These are phyloP conservation scores for Caenorhabditis auriculariae DNA, from an alignment of 2,888 invertebrate species.

Conservation along the genomic window DNA sequence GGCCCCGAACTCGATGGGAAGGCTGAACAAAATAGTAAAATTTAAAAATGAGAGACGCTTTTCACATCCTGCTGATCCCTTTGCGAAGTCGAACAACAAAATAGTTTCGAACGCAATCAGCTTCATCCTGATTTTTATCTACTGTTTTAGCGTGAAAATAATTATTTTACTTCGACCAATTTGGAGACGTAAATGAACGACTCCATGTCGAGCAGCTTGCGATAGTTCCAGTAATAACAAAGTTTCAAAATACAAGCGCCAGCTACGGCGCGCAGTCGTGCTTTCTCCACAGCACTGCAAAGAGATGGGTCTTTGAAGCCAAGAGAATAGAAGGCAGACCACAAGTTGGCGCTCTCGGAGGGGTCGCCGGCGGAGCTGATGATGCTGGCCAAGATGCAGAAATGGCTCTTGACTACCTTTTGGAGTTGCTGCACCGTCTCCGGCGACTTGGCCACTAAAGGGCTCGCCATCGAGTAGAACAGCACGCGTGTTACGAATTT, in stretches of 20 bases:
- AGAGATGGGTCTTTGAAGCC: neutral
- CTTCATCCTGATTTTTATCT: neutral
- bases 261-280: constrained; percentile 15
- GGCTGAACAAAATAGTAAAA: neutral
- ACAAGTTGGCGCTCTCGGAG: no score
- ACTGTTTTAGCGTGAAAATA: neutral
- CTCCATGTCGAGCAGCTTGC: constrained; percentile 8
- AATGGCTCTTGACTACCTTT: no score
- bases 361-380: constrained; percentile 18
- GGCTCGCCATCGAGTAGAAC: no score
- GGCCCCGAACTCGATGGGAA: constrained; percentile 26
- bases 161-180: constrained; percentile 2
- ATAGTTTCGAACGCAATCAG: neutral
- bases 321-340: no score
- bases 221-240: constrained; percentile 1
- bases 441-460: no score
- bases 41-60: neutral
- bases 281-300: constrained; percentile 30
- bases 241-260: constrained; percentile 25
- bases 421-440: no score
- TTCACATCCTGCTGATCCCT: neutral
- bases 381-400: no score
- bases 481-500: constrained; percentile 20
- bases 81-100: neutral
- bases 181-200: constrained; percentile 11